Percentiles rank a stretch among this genome's conserved stretches.
Conservation (phyloP, 1,140 invertebrate genomes). For the Olivierus martensii region DNA sequence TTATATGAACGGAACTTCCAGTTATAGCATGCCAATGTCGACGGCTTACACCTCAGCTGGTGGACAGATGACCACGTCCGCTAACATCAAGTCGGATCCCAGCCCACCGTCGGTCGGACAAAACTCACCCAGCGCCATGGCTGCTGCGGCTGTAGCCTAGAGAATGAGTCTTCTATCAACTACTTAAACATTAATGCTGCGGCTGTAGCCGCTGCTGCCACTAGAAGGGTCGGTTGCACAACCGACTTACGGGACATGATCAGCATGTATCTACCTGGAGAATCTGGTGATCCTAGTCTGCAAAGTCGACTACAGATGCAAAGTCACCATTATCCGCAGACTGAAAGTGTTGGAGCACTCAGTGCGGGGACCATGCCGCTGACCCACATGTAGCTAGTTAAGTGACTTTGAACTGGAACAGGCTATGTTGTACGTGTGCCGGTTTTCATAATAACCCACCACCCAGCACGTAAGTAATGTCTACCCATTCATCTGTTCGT, state of each 20-base stretch:
- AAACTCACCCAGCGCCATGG: conserved; percentile 6
- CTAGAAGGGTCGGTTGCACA: conserved; percentile 10
- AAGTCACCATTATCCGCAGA: conserved; percentile 25
- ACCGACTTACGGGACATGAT: conserved; percentile 56
- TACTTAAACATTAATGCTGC: no score
- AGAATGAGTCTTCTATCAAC: no score
- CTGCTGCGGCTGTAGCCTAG: neutral
- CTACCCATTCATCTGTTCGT: no score
- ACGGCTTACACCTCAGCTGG: conserved; percentile 23
- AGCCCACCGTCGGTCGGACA: conserved; percentile 41
- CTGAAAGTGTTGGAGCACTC: conserved; percentile 27
- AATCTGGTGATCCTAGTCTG: conserved; percentile 21
- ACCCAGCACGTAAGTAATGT: no score
- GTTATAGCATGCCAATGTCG: conserved; percentile 47
- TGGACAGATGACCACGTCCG: conserved; percentile 31
- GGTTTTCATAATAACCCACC: no score
- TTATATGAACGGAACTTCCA: conserved; percentile 63
- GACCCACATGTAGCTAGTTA: conserved; percentile 50
- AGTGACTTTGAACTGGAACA: neutral
- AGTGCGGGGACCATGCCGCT: conserved; percentile 46
- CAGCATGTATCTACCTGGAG: conserved; percentile 52
- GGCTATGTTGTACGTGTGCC: no score
- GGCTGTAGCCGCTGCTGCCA: no score
- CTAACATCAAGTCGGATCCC: conserved; percentile 52
- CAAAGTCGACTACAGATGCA: conserved; percentile 37